Base-by-base conservation (phyloP, 2,888 invertebrate genomes). In the Limnephilus marmoratus region DNA sequence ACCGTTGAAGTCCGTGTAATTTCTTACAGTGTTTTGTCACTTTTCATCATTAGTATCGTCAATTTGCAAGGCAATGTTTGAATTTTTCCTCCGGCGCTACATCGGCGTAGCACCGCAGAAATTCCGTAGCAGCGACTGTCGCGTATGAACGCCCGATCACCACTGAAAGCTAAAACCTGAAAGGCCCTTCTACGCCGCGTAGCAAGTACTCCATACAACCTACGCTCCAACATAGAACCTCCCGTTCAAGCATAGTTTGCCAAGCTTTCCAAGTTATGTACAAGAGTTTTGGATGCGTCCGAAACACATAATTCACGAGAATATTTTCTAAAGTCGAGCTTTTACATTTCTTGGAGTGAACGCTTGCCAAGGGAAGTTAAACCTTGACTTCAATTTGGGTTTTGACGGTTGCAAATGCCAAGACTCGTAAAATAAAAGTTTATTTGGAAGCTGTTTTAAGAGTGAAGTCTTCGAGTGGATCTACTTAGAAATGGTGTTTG, bases 261-360 rank as follows among this genome's bases (percentile, higher is more conserved):
- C 68, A 68, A 88, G 68, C 68, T 31, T 80, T 88, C 34, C 4
- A 31, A 37, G 31, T 41, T 15, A 88, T 88, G 80, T 85, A 31
- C 29, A 68, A 24, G 5, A 31, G 34, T 18, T 18, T 80, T 34
- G 88, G 88, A 88, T 88, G 88, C 88, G 88, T 80, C 87, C 87
- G 18, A 85, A 37, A 18, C 37, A 85, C 85, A 87, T 34, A 87
- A 34, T 31, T 68, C 68, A 87, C 31, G 13, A 68, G 13, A n/a
- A 31, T 87, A 87, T 53, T 29, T 53, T 87, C n/a, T n/a, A 3
- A 24, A 88, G 11, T 80, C 53, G 29, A 15, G 18, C 12, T 45
- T 13, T 53, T 11, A 83, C 29, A 45, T 86, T 49, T 45, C 88
- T 87, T 41, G 41, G 85, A 34, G 68, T 34, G 68, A 86, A 34